phyloP scores from a whole-genome alignment of 2,113 vertebrate genomes.

The Ailurus styani region DNA sequence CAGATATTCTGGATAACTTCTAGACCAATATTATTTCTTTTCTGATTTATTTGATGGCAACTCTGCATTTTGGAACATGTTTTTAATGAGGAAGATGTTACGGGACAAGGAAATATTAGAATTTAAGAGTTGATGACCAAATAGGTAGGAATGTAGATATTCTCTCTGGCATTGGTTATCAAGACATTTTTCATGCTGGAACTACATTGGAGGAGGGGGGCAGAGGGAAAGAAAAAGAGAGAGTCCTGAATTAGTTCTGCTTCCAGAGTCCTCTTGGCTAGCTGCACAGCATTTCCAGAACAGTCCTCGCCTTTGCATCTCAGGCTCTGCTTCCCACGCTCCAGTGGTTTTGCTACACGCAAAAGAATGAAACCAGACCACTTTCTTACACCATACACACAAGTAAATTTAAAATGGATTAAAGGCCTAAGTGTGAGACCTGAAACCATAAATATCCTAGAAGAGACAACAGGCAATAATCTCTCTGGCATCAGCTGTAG shows the following conservation, averaged over 20 bases:
- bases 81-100: not conserved
- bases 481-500: too few relatives aligned
- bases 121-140: not conserved
- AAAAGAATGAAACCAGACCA: not conserved
- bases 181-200: not conserved
- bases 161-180: not conserved
- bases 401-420: not conserved
- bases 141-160: not conserved
- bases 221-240: not conserved
- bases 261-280: not conserved
- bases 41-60: not conserved
- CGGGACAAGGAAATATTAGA: not conserved
- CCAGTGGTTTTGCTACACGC: not conserved
- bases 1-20: not conserved
- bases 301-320: not conserved
- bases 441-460: not conserved
- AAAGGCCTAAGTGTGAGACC: not conserved
- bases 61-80: not conserved
- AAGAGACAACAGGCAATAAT: not conserved
- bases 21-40: not conserved
- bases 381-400: not conserved
- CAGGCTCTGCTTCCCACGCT: not conserved
- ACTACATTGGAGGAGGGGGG: not conserved
- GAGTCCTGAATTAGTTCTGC: not conserved
- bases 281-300: not conserved